Evolutionary conservation across 2,797 vertebrate genomes (phyloP).

Genomic region (Miichthys miiuy): DNA sequence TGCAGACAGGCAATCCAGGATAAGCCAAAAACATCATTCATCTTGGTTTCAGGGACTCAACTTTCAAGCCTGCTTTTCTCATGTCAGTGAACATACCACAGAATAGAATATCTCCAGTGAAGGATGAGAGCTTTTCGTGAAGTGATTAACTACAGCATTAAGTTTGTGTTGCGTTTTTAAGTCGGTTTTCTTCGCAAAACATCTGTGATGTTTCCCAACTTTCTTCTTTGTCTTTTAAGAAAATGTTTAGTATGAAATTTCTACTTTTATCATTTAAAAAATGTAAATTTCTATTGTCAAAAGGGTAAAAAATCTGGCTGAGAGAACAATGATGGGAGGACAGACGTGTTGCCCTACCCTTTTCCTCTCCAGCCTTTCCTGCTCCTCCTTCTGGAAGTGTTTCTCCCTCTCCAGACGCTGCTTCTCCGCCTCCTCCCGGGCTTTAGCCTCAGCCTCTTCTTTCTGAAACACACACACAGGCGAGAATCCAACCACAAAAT

Average conservation of each 20-base stretch:
- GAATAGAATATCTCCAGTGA: slow-evolving; percentile 38
- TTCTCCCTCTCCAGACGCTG: slow-evolving; percentile 96
- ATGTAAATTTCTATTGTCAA: background rate
- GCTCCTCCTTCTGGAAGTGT: slow-evolving; percentile 98
- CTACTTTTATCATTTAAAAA: background rate
- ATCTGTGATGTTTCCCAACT: background rate
- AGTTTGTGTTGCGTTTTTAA: background rate
- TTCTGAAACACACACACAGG: slow-evolving; percentile 85
- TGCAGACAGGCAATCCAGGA: slow-evolving; percentile 60
- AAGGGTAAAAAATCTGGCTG: slow-evolving; percentile 13
- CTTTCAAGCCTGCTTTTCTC: slow-evolving; percentile 54
- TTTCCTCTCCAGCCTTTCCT: slow-evolving; percentile 95
- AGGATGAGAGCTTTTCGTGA: slow-evolving; percentile 12
- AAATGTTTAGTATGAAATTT: background rate
- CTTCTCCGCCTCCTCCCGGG: slow-evolving; percentile 91
- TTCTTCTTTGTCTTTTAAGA: background rate
- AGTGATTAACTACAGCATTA: background rate
- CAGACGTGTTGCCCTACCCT: slow-evolving; percentile 82
- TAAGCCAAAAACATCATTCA: slow-evolving; percentile 70
- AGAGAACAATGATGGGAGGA: slow-evolving; percentile 35
- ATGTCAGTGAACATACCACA: slow-evolving; percentile 22
- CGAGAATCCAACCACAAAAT: slow-evolving; percentile 59
- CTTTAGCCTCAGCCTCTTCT: slow-evolving; percentile 93
- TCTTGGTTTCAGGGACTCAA: slow-evolving; percentile 60
- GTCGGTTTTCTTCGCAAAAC: background rate